Evolutionary conservation across 1,140 invertebrate species (phyloP).

Genomic region (Pachypeltis micranthus): DNA sequence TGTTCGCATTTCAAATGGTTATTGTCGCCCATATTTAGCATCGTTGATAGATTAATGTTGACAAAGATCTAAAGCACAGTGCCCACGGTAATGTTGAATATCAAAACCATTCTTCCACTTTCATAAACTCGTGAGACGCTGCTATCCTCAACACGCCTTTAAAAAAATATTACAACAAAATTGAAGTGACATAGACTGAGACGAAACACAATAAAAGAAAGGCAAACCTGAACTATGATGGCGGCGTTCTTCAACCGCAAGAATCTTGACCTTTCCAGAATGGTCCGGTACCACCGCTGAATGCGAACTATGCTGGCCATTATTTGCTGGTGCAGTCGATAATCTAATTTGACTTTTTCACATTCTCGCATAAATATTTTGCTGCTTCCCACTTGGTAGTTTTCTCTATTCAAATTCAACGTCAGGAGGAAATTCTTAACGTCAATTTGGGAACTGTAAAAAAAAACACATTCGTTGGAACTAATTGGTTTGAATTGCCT

Average conservation of each 20-base stretch:
- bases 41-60: too few species aligned
- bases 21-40: too few species aligned
- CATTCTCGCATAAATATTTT: slow-evolving; percentile 90
- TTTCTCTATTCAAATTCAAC: slow-evolving; percentile 70
- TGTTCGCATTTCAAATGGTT: too few species aligned
- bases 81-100: neutral
- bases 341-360: slow-evolving; percentile 87
- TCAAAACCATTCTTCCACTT: too few species aligned
- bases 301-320: slow-evolving; percentile 83
- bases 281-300: slow-evolving; percentile 81
- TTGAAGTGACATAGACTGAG: neutral
- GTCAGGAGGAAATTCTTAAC: slow-evolving; percentile 66
- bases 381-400: slow-evolving; percentile 80
- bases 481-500: too few species aligned
- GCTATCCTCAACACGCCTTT: too few species aligned
- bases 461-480: too few species aligned
- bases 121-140: too few species aligned
- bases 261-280: slow-evolving; percentile 65
- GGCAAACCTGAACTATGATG: slow-evolving; percentile 61
- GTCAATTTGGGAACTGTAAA: slow-evolving; percentile 55
- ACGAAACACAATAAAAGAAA: slow-evolving; percentile 12
- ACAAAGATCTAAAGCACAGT: neutral
- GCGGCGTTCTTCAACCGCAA: slow-evolving; percentile 58
- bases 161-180: neutral
- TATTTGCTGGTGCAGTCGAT: slow-evolving; percentile 83